Evolutionary conservation across 1,140 invertebrate species (phyloP), one percentile per base, ranked within the genome.

Genomic region (Tetraneura akinire): DNA sequence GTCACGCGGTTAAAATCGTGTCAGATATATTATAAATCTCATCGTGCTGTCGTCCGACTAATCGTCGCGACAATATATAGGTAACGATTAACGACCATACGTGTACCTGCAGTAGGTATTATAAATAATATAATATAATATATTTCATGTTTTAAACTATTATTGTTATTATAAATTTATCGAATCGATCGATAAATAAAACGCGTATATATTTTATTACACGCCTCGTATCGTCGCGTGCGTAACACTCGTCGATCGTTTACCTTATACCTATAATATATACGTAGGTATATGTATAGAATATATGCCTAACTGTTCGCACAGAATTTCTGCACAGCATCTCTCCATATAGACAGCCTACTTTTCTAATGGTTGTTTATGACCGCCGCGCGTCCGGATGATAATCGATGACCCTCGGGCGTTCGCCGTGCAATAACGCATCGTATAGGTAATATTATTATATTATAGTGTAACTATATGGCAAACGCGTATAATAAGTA

Each of bases 311-410:
- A n/a, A n/a, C 62, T n/a, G 29, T 64, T 64, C 32, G n/a, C 62
- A 29, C 29, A 26, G 60, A 26, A 29, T 37, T 62, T 23, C 60
- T 62, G 18, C 10, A n/a, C 29, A 62, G 6, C 51, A 55, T 23
- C 18, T 21, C 3, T 16, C 51, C 3, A 37, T 8, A 4, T n/a
- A 21, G 51, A 68, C 64, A 68, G 32, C 64, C 64, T 68, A 68
- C 64, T 68, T 68, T 68, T 37, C 64, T 68, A 68, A 68, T 68
- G 45, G 64, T 68, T 68, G 64, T 68, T 68, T 68, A 68, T 37
- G 37, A 21, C n/a, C 64, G 62, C 62, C 29, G 32, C 62, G 32
- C 62, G 64, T 45, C 64, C 64, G 64, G 64, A 68, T 45, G 64
- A n/a, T 68, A 68, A 68, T 68, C 37, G 64, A 42, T 23, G 37